Percentiles rank a stretch among this genome's conserved stretches.
phyloP scores from a whole-genome alignment of 2,888 invertebrate species.

The Lymantria monacha region DNA sequence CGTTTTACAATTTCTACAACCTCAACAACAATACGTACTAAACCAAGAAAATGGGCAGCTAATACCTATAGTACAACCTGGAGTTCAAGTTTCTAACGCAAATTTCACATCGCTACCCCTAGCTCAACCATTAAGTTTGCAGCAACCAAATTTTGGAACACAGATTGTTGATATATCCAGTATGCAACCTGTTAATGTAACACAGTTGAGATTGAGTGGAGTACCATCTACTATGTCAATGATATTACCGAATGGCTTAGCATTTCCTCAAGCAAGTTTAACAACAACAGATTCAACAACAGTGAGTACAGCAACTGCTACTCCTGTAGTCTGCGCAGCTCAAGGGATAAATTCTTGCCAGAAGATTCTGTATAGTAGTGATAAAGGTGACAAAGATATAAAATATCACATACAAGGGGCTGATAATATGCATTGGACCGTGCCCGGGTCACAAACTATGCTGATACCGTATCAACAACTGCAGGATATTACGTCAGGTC shows the following conservation, averaged over 20 bases:
- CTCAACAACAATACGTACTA: constrained; percentile 73
- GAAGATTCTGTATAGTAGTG: constrained; percentile 71
- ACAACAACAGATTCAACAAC: constrained; percentile 68
- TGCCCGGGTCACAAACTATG: constrained; percentile 76
- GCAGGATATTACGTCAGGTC: constrained; percentile 64
- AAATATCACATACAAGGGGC: constrained; percentile 74
- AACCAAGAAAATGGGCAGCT: constrained; percentile 77
- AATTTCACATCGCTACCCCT: constrained; percentile 71
- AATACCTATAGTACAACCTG: constrained; percentile 75
- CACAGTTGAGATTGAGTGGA: constrained; percentile 67
- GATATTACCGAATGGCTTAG: constrained; percentile 68
- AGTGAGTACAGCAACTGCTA: constrained; percentile 67
- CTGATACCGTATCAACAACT: constrained; percentile 74
- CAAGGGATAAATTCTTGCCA: constrained; percentile 69
- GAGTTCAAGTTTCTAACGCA: constrained; percentile 69
- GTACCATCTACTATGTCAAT: constrained; percentile 77
- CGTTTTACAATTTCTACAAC: constrained; percentile 63
- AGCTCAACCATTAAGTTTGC: constrained; percentile 59
- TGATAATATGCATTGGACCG: constrained; percentile 71
- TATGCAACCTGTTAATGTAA: constrained; percentile 75
- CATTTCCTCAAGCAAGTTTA: constrained; percentile 68
- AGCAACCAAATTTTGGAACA: constrained; percentile 70
- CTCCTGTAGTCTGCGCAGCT: constrained; percentile 75
- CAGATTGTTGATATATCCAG: constrained; percentile 71
- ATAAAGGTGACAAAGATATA: constrained; percentile 72